A percentile compares a stretch with the other conserved stretches of the same genome.
Conservation (phyloP, 2,888 invertebrate genomes). For the Leptarthrus brevirostris region DNA sequence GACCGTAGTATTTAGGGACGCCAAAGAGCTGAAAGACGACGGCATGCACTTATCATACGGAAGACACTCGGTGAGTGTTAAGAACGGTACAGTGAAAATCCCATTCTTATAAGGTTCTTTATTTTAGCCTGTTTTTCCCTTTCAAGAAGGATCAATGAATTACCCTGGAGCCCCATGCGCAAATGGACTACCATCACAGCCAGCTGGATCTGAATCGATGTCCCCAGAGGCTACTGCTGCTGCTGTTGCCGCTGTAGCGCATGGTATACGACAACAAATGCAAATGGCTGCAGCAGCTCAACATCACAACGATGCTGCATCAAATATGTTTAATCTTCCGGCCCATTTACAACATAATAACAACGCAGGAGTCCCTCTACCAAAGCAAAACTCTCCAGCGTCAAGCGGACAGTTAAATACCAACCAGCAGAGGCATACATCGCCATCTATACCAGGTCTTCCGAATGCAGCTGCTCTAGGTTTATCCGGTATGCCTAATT, state of each 20-base stretch:
- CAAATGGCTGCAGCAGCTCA: slow-evolving; percentile 73
- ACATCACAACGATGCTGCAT: slow-evolving; percentile 68
- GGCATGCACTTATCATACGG: slow-evolving; percentile 71
- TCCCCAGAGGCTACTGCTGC: slow-evolving; percentile 82
- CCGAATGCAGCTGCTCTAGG: slow-evolving; percentile 58
- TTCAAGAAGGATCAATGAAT: slow-evolving; percentile 75
- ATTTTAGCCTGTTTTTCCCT: slow-evolving; percentile 68
- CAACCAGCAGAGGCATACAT: slow-evolving; percentile 55
- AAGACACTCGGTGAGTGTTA: slow-evolving; percentile 71
- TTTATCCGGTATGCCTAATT: slow-evolving; percentile 57
- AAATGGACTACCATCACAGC: slow-evolving; percentile 71
- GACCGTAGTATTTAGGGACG: slow-evolving; percentile 91
- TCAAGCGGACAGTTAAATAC: slow-evolving; percentile 61
- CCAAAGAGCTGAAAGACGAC: slow-evolving; percentile 83
- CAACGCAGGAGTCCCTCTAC: slow-evolving; percentile 57
- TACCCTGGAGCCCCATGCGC: slow-evolving; percentile 72
- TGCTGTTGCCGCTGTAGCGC: slow-evolving; percentile 87
- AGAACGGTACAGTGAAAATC: slow-evolving; percentile 44
- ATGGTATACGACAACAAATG: slow-evolving; percentile 87
- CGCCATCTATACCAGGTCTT: slow-evolving; percentile 54
- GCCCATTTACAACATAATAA: slow-evolving; percentile 58
- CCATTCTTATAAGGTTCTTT: slow-evolving; percentile 50
- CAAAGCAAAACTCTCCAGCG: slow-evolving; percentile 68
- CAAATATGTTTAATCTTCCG: slow-evolving; percentile 67
- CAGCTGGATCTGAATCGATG: slow-evolving; percentile 69